Conservation (phyloP, 2,113 vertebrate species). For the Recurvirostra avosetta region DNA sequence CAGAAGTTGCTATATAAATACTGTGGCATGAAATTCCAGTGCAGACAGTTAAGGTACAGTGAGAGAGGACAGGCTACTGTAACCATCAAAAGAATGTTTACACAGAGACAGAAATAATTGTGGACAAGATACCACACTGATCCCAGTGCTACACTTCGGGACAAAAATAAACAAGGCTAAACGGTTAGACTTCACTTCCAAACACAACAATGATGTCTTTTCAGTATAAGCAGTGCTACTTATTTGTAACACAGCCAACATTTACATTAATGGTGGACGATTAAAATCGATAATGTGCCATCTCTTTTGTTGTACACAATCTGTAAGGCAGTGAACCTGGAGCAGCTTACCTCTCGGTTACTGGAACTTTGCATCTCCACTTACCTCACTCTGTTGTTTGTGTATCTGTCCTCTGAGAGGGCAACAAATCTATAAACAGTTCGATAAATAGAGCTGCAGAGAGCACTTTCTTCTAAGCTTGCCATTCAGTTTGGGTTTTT, state of each 20-base stretch:
- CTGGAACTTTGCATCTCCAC: neutral
- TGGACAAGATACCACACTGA: neutral
- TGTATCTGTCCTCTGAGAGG: neutral
- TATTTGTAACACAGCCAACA: neutral
- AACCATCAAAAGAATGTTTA: neutral
- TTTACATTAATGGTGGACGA: neutral
- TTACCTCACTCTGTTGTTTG: neutral
- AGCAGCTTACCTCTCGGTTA: neutral
- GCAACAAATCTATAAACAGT: neutral
- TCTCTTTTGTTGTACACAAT: neutral
- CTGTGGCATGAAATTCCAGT: neutral
- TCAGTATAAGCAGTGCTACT: neutral
- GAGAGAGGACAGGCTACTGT: neutral
- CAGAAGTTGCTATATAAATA: neutral
- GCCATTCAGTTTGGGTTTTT: fast-evolving
- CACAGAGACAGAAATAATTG: neutral
- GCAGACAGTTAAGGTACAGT: neutral
- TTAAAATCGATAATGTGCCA: neutral
- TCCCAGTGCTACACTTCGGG: neutral
- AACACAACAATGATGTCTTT: neutral
- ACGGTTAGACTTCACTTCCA: neutral
- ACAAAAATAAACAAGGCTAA: neutral
- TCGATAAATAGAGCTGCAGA: neutral
- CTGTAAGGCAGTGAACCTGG: neutral
- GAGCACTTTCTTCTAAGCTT: neutral